These are phyloP conservation scores for Lasius platythorax DNA, from an alignment of 2,888 invertebrate species.

Conservation along the genomic window DNA sequence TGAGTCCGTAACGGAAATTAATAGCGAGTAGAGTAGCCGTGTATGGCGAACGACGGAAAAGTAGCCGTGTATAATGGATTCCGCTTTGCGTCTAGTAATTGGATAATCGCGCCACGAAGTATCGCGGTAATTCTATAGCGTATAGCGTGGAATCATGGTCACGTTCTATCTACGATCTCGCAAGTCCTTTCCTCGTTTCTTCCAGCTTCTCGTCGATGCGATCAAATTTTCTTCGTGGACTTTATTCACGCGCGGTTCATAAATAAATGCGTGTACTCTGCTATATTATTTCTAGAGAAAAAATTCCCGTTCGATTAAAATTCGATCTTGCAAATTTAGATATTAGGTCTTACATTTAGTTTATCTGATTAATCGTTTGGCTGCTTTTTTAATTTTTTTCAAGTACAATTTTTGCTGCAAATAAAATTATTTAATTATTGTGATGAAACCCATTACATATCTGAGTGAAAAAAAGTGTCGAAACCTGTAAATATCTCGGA, in stretches of 20 bases:
- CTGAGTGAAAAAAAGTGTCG: too few species aligned
- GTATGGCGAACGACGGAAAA: slow-evolving; percentile 51
- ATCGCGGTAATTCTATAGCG: slow-evolving; percentile 39
- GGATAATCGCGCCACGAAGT: slow-evolving; percentile 67
- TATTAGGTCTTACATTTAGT: background rate
- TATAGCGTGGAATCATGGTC: slow-evolving; percentile 69
- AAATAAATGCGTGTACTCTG: background rate
- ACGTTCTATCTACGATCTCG: slow-evolving; percentile 66
- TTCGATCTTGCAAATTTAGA: background rate
- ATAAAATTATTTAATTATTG: background rate
- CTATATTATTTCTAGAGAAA: background rate
- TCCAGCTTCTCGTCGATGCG: slow-evolving; percentile 35
- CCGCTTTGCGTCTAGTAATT: slow-evolving; percentile 70
- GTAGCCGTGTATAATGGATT: slow-evolving; percentile 71
- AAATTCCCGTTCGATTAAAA: background rate
- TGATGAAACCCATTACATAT: background rate
- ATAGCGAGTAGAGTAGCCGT: slow-evolving; percentile 53
- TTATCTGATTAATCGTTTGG: background rate
- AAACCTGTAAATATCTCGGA: background rate
- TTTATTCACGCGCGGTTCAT: slow-evolving; percentile 23
- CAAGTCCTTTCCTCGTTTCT: slow-evolving; percentile 55
- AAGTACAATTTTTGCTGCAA: background rate
- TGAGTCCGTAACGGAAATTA: slow-evolving; percentile 66
- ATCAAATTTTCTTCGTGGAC: slow-evolving; percentile 50
- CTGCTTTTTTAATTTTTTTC: background rate